Evolutionary conservation across 2,888 invertebrate species (phyloP).

Genomic region (Brenthis ino): DNA sequence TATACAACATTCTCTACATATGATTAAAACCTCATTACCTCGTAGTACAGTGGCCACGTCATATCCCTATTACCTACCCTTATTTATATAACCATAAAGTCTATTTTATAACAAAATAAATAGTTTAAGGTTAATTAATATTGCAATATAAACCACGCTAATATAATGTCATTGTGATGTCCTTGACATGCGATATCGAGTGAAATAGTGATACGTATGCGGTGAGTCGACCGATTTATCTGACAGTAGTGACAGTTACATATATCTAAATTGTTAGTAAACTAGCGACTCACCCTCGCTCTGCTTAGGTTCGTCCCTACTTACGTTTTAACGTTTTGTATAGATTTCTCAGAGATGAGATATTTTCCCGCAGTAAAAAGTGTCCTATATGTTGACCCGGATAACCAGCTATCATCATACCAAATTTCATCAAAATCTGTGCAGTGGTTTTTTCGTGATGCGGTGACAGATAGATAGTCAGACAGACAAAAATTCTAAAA

Average conservation of each 20-base stretch:
- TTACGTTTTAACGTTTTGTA: too few species aligned
- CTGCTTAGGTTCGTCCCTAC: too few species aligned
- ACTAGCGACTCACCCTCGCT: too few species aligned
- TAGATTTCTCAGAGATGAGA: too few species aligned
- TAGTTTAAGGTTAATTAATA: conserved; percentile 24
- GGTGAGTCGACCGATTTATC: conserved; percentile 36
- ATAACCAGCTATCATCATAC: too few species aligned
- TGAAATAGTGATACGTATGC: conserved; percentile 34
- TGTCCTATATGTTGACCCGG: too few species aligned
- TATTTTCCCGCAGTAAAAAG: too few species aligned
- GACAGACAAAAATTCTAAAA: too few species aligned
- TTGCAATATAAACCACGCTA: conserved; percentile 30
- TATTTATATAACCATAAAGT: background rate
- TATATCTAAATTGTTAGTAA: conserved; percentile 2
- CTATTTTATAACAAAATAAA: background rate
- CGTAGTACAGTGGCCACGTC: background rate
- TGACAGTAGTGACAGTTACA: background rate
- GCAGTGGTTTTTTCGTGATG: too few species aligned
- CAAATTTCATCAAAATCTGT: too few species aligned
- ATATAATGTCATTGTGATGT: conserved; percentile 34
- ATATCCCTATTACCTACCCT: background rate
- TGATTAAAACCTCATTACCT: conserved; percentile 9
- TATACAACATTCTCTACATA: conserved; percentile 11
- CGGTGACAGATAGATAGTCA: too few species aligned
- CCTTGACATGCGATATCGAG: conserved; percentile 37